Percentiles rank a stretch among this genome's conserved stretches.
Conservation (phyloP, 2,797 vertebrate genomes). For the Geotrypetes seraphini region DNA sequence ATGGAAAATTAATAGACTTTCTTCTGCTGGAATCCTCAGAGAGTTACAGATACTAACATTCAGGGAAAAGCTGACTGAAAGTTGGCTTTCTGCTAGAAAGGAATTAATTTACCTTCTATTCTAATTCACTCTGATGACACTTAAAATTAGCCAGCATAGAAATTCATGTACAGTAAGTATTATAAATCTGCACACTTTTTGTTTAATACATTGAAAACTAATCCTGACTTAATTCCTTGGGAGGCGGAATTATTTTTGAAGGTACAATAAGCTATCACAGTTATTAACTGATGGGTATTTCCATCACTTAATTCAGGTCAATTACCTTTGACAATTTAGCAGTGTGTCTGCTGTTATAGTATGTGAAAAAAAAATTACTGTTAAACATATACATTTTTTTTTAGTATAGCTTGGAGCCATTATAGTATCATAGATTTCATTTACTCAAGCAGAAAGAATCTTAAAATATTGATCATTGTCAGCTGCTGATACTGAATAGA, state of each 20-base stretch:
- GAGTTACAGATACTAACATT: conserved; percentile 47
- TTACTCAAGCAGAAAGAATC: too few relatives aligned
- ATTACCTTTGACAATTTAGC: conserved; percentile 10
- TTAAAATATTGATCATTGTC: too few relatives aligned
- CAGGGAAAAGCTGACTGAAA: conserved; percentile 53
- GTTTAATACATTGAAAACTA: conserved; percentile 4
- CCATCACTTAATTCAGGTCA: background rate
- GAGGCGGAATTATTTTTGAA: conserved; percentile 1
- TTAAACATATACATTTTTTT: background rate
- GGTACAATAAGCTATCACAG: background rate
- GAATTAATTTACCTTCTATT: conserved; percentile 53
- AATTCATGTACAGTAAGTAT: background rate
- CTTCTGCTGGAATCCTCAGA: conserved; percentile 58
- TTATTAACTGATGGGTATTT: background rate
- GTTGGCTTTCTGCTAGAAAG: conserved; percentile 40
- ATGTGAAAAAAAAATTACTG: background rate
- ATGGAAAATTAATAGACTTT: conserved; percentile 82
- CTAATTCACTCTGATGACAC: conserved; percentile 36
- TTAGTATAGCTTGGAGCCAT: background rate
- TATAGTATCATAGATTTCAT: too few relatives aligned
- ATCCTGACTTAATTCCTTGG: background rate
- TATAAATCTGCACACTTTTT: conserved; percentile 10
- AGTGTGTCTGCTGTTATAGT: conserved; percentile 1
- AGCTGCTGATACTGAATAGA: too few relatives aligned
- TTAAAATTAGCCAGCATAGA: conserved; percentile 40